Evolutionary conservation across 2,113 vertebrate species (phyloP), one percentile per base, ranked within the genome.

Genomic region (Sus scrofa): DNA sequence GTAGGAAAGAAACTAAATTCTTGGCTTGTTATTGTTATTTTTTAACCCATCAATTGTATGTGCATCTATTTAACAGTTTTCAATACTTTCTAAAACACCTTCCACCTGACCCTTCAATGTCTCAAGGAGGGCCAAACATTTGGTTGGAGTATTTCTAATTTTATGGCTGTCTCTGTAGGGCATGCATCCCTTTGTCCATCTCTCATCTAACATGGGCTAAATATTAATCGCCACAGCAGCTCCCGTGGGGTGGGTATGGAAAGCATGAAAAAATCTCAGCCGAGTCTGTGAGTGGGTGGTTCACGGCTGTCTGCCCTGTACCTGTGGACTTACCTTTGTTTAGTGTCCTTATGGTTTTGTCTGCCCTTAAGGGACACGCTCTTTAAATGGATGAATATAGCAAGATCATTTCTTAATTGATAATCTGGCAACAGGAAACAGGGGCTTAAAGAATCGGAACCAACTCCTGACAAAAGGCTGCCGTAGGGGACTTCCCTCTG

Each of bases 121-220:
- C 54, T 67, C n/a, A 11, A 56, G 34, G 68, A 83, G 4, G 52
- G 58, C 58, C 63, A 34, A 34, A 7, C 94, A 13, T 95, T 92
- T 83, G 82, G 82, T 73, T 65, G 68, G 27, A 67, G 7, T 10
- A 7, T 78, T 83, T 93, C 83, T 73, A 94, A 0, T 96, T 95
- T 73, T 91, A 30, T 63, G 63, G 37, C 15, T 68, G 70, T 86
- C 63, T 96, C 68, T 70, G 62, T 94, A 79, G 86, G 89, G 74
- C 92, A 1, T 65, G 89, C 75, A 86, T 96, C 91, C 34, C 65
- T 85, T 91, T 91, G 50, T 39, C 54, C 56, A 52, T 27, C 30
- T 37, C 26, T 89, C 73, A 71, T 84, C 20, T n/a, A 54, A 15
- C 44, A 39, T 56, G 54, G 78, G 54, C 91, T 93, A 86, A 63